Percentiles rank a stretch among this genome's conserved stretches.
phyloP scores from a whole-genome alignment of 2,797 vertebrate genomes.

The Gymnocypris eckloni region DNA sequence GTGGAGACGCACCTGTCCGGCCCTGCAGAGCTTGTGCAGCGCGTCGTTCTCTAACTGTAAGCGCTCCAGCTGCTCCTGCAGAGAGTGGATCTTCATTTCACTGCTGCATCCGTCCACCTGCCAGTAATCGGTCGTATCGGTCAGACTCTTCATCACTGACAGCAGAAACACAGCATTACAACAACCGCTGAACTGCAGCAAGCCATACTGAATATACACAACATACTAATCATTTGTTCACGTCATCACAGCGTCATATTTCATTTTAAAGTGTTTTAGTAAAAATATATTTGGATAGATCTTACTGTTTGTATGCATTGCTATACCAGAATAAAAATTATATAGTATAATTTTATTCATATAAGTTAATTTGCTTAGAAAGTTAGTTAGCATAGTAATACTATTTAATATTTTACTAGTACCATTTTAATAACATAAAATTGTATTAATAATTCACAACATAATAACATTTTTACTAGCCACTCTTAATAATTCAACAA shows the following conservation, averaged over 20 bases:
- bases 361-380: neutral
- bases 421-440: neutral
- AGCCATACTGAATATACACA: neutral
- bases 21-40: constrained; percentile 67
- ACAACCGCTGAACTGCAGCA: neutral
- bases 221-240: no score
- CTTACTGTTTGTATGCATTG: neutral
- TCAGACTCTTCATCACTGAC: constrained; percentile 93
- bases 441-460: neutral
- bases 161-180: constrained; percentile 12
- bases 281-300: neutral
- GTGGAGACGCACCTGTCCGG: constrained; percentile 64
- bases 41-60: constrained; percentile 81
- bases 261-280: neutral
- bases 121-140: constrained; percentile 87
- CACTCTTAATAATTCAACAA: neutral
- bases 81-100: constrained; percentile 85
- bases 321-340: neutral
- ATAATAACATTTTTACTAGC: neutral
- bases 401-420: neutral
- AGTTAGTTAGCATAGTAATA: neutral
- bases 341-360: neutral
- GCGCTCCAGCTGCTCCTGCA: constrained; percentile 88
- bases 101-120: constrained; percentile 85
- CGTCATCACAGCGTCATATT: neutral